Evolutionary conservation across 2,797 vertebrate species (phyloP), one percentile per base, ranked within the genome.

Genomic region (Protosalanx chinensis): DNA sequence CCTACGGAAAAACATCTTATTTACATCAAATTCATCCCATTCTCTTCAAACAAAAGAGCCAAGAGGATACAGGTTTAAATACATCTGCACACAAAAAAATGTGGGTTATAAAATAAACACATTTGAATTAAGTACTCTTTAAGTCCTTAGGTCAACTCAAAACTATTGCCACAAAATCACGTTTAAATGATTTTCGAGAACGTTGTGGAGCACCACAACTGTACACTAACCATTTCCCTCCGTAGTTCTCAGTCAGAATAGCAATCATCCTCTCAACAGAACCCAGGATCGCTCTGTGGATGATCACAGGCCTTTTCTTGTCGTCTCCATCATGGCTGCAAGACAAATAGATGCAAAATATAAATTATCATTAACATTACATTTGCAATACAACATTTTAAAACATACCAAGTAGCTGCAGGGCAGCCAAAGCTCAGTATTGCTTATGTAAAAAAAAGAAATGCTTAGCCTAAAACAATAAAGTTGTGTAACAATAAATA

Each of bases 191-290:
- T 46, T 46, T 12, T 46, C 8, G 12, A 46, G 37, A 7, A 41
- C 12, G 41, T 46, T 46, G 41, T 46, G 41, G 41, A 10, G 13
- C 41, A 46, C 41, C 41, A 46, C 41, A 46, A n/a, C 16, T n/a
- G 18, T n/a, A n/a, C 46, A 84, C 85, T 35, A 94, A 98, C 97
- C 98, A 99, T 95, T 98, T 99, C 60, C 98, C 98, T 12, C 94
- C 97, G 12, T 95, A 98, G 93, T 96, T 99, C 85, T 98, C 98
- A 0, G 96, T 98, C 68, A 99, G 92, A 82, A 98, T 98, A 58
- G 98, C 97, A 0, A 99, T 97, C 97, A 98, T 99, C 82, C 98
- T 93, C 87, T 99, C 98, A 57, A 98, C 96, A 20, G 98, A 99
- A 60, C 98, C 98, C 87, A 99, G 81, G 81, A 99, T 96, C 56